phyloP scores from a whole-genome alignment of 2,113 vertebrate genomes.

The Antechinus stuartii region DNA sequence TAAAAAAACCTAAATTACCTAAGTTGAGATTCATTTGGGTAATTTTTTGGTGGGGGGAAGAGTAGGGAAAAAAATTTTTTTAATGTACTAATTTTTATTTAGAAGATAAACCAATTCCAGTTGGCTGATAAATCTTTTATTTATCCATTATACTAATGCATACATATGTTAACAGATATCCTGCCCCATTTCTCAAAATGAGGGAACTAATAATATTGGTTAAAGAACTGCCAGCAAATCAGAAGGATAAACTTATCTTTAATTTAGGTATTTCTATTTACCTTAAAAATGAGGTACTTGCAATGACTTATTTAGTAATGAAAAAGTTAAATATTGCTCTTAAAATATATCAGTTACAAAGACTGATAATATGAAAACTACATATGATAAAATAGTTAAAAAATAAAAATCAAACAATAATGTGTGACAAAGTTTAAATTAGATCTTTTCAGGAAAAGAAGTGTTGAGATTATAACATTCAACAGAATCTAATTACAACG shows the following conservation, averaged over 20 bases:
- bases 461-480: not conserved
- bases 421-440: not conserved
- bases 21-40: not conserved
- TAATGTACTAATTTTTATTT: not conserved
- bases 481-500: not conserved
- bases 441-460: not conserved
- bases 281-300: constrained; percentile 15
- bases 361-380: constrained; percentile 32
- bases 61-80: not conserved
- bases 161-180: not conserved
- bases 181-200: not conserved
- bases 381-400: not conserved
- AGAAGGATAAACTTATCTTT: not conserved
- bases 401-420: not conserved
- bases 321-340: constrained; percentile 37
- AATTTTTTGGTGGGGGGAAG: not conserved
- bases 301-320: constrained; percentile 31
- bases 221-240: not conserved
- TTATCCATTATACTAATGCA: not conserved
- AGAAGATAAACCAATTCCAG: not conserved
- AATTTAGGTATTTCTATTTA: not conserved
- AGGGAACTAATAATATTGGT: not conserved
- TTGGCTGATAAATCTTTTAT: not conserved
- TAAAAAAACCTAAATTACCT: not conserved
- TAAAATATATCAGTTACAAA: constrained; percentile 5